A percentile compares a stretch with the other conserved stretches of the same genome.
These are phyloP conservation scores for Orientallactaga bullata DNA, from an alignment of 2,113 vertebrate species.

Conservation along the genomic window DNA sequence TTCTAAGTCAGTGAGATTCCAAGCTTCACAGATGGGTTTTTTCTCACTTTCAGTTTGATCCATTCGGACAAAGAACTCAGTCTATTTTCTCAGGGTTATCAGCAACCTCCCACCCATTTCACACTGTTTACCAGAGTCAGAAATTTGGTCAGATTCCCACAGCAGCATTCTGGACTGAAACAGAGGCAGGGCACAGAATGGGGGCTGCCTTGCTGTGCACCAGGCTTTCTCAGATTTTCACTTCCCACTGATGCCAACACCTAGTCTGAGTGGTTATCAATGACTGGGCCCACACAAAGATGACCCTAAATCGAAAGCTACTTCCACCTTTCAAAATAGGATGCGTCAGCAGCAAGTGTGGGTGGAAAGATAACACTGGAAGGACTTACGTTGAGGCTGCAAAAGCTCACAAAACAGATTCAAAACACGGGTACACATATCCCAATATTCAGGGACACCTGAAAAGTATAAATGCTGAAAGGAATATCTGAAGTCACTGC, in stretches of 20 bases:
- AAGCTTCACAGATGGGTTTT: background rate
- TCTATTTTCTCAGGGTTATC: constrained; percentile 65
- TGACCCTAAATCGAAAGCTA: constrained; percentile 4
- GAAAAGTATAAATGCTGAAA: background rate
- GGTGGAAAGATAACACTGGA: constrained; percentile 48
- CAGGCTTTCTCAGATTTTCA: background rate
- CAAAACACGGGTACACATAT: constrained; percentile 46
- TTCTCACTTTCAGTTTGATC: background rate
- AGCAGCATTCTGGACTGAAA: background rate
- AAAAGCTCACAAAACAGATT: constrained; percentile 31
- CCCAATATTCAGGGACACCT: background rate
- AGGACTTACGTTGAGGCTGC: background rate
- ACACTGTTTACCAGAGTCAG: constrained; percentile 15
- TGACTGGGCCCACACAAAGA: background rate
- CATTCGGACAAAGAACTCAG: background rate
- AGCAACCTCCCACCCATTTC: background rate
- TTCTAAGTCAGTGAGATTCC: background rate
- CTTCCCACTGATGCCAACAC: background rate
- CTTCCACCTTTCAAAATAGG: constrained; percentile 64
- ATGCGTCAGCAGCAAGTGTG: constrained; percentile 49
- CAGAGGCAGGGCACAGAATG: background rate
- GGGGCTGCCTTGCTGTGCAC: fast-evolving
- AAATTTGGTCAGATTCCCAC: constrained; percentile 37
- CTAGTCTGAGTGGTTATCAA: background rate
- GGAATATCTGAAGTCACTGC: background rate